Conservation (phyloP, 2,888 invertebrate species). For the Epicampocera succincta region DNA sequence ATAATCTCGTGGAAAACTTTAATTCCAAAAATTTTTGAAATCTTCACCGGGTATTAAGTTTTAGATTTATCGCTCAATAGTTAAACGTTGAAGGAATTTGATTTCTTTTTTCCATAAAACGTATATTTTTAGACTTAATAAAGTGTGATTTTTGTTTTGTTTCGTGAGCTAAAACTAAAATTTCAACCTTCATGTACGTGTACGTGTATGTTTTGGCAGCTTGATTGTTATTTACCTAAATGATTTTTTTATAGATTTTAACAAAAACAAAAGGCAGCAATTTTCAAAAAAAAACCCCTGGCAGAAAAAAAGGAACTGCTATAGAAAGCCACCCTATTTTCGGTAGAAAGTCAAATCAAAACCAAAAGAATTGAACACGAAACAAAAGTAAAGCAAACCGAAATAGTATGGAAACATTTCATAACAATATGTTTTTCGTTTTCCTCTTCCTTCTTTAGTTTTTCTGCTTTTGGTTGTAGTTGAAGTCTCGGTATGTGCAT, state of each 20-base stretch:
- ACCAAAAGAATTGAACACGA: constrained; percentile 21
- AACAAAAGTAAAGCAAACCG: neutral
- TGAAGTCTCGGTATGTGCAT: constrained; percentile 39
- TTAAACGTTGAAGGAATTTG: neutral
- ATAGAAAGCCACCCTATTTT: constrained; percentile 18
- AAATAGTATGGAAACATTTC: constrained; percentile 37
- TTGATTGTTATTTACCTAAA: constrained; percentile 51
- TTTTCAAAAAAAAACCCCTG: constrained; percentile 6
- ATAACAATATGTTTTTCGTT: constrained; percentile 40
- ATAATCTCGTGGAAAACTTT: too few relatives aligned
- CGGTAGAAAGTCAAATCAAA: constrained; percentile 27
- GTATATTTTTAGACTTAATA: neutral
- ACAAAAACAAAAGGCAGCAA: constrained; percentile 42
- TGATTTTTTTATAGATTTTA: constrained; percentile 61
- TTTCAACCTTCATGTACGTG: constrained; percentile 32
- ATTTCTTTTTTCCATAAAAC: neutral
- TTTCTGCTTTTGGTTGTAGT: neutral
- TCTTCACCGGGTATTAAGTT: too few relatives aligned
- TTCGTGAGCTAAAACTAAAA: constrained; percentile 20
- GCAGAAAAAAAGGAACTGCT: constrained; percentile 29
- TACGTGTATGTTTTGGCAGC: neutral
- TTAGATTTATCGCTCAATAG: too few relatives aligned
- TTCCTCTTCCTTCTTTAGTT: neutral
- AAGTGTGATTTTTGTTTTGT: constrained; percentile 6
- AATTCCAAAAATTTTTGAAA: too few relatives aligned